These are phyloP conservation scores for Sebastes hubbsi DNA, from an alignment of 2,797 vertebrate genomes.

Conservation along the genomic window DNA sequence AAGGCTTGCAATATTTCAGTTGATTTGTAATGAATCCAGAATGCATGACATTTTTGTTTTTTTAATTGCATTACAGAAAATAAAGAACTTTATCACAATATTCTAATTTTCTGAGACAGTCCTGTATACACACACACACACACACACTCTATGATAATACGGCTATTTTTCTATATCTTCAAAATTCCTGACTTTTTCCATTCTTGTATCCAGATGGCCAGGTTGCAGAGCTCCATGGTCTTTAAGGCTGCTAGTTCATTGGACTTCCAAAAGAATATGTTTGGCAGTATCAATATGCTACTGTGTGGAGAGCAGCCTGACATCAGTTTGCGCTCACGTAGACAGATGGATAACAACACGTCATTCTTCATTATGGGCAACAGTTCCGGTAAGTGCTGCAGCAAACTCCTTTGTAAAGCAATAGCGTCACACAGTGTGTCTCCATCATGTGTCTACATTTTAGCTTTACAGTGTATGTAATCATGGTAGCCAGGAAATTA, in stretches of 20 bases:
- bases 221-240: conserved; percentile 48
- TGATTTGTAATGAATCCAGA: too few relatives aligned
- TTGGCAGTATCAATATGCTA: conserved; percentile 73
- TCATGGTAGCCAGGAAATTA: neutral
- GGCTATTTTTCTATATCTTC: neutral
- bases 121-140: too few relatives aligned
- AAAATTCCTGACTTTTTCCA: too few relatives aligned
- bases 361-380: conserved; percentile 21
- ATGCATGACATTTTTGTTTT: too few relatives aligned
- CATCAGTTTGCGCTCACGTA: conserved; percentile 3
- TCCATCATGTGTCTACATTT: conserved; percentile 7
- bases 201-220: conserved; percentile 51
- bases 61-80: too few relatives aligned
- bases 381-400: conserved; percentile 69
- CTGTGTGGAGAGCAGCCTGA: conserved; percentile 70
- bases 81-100: too few relatives aligned
- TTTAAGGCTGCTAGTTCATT: conserved; percentile 51
- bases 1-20: too few relatives aligned
- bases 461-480: neutral
- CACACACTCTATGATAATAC: too few relatives aligned
- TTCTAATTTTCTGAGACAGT: too few relatives aligned
- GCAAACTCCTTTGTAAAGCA: conserved; percentile 4
- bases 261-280: conserved; percentile 70
- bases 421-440: neutral
- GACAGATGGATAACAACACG: conserved; percentile 1